Evolutionary conservation across 2,113 vertebrate species (phyloP), one percentile per base, ranked within the genome.

Genomic region (Plecturocebus donacophilus): DNA sequence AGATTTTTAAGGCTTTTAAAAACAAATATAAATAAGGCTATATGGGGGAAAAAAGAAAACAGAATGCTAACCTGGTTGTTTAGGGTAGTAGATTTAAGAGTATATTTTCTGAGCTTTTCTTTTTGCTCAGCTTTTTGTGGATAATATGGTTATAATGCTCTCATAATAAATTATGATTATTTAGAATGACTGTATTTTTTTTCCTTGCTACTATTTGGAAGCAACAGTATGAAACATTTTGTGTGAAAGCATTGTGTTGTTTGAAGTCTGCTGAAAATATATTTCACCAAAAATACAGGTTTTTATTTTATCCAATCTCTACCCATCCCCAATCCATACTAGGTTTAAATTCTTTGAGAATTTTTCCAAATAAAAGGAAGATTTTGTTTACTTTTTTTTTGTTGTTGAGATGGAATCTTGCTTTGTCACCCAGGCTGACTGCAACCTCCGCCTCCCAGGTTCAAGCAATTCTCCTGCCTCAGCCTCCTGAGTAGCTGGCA

Each of bases 71-170:
- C 35, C 40, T 61, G 38, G 40, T 86, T 49, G 6, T 79, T 56
- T 85, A 56, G 45, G 71, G 5, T 54, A 45, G 13, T 73, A 68
- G 40, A 82, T 45, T 76, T 68, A 80, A 83, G 40, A 27, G 6
- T 42, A 49, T 42, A 20, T 97, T 90, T 95, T 81, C 42, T 87
- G 66, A 94, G 13, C 17, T 68, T 90, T 80, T 79, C 52, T n/a
- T 5, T 66, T 68, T 52, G 79, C 83, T n/a, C 9, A n/a, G 1
- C 76, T 84, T 91, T 87, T 66, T 79, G 2, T 38, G 16, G n/a
- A 13, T 40, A 79, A 19, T 68, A 20, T 68, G 23, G 14, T 75
- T 91, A 54, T 77, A 66, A 79, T 75, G 27, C 35, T 91, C 5
- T 75, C 42, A 71, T 49, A 47, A 77, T 56, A 87, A 71, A 90